Conservation (phyloP, 2,797 vertebrate genomes). For the Clarias pachynema region DNA sequence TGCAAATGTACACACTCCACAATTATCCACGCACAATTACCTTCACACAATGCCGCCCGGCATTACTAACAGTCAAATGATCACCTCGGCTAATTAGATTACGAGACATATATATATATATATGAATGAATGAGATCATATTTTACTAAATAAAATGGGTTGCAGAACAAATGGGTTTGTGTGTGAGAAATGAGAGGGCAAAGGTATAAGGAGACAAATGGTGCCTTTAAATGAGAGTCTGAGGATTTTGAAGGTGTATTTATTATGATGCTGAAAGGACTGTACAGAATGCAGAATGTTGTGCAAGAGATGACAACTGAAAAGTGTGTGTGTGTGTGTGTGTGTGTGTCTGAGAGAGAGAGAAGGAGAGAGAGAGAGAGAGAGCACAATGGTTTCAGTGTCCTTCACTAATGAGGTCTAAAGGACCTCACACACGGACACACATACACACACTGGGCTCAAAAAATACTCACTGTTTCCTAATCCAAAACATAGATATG, state of each 20-base stretch:
- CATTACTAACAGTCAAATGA: conserved; percentile 25
- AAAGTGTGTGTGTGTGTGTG: conserved; percentile 40
- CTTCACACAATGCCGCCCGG: not conserved
- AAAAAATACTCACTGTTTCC: conserved; percentile 66
- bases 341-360: conserved; percentile 42
- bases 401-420: conserved; percentile 80
- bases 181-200: not conserved
- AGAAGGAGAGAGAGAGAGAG: conserved; percentile 63
- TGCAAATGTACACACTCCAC: conserved; percentile 19
- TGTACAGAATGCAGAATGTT: conserved; percentile 34
- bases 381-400: conserved; percentile 58
- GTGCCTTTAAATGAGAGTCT: not conserved
- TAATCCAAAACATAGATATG: conserved; percentile 28
- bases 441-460: conserved; percentile 71
- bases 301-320: conserved; percentile 27
- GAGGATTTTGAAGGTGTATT: conserved; percentile 14
- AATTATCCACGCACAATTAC: conserved; percentile 41
- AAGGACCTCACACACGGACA: conserved; percentile 68
- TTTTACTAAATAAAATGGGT: not conserved
- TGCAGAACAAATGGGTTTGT: not conserved
- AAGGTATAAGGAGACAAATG: not conserved
- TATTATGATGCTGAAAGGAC: conserved; percentile 29
- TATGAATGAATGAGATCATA: conserved; percentile 1
- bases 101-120: not conserved
- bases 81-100: conserved; percentile 19